phyloP scores from a whole-genome alignment of 2,888 invertebrate species.

The Odontocolon sp. region DNA sequence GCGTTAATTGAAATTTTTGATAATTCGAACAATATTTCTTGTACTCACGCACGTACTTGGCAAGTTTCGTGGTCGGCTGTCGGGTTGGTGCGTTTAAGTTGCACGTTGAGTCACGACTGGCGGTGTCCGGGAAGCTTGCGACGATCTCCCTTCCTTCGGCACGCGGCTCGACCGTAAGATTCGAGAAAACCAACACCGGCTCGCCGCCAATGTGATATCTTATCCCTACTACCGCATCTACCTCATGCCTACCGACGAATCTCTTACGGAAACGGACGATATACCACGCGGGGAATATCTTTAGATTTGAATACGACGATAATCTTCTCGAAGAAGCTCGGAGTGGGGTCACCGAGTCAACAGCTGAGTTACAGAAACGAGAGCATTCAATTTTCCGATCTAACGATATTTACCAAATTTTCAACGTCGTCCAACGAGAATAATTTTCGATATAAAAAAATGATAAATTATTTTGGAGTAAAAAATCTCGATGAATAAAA shows the following conservation, averaged over 20 bases:
- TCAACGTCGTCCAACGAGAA: too few species aligned
- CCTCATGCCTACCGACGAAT: slow-evolving; percentile 28
- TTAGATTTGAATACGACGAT: slow-evolving; percentile 60
- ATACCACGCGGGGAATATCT: slow-evolving; percentile 58
- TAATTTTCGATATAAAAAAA: too few species aligned
- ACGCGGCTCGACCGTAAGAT: slow-evolving; percentile 58
- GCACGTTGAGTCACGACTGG: slow-evolving; percentile 79
- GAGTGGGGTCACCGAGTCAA: slow-evolving; percentile 37
- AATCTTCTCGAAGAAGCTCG: slow-evolving; percentile 26
- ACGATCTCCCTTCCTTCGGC: slow-evolving; percentile 71
- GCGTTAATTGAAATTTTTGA: not conserved
- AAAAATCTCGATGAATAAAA: not conserved
- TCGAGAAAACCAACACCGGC: slow-evolving; percentile 67
- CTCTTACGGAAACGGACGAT: slow-evolving; percentile 55
- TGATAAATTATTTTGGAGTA: too few species aligned
- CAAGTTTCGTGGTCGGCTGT: slow-evolving; percentile 50
- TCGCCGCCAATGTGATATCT: slow-evolving; percentile 65
- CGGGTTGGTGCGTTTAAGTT: slow-evolving; percentile 74
- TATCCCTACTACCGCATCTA: slow-evolving; percentile 59
- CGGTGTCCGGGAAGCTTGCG: slow-evolving; percentile 70
- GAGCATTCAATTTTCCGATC: slow-evolving; percentile 43
- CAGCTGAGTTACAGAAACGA: slow-evolving; percentile 25
- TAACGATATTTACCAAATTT: too few species aligned
- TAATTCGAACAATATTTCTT: not conserved
- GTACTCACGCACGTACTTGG: slow-evolving; percentile 60